phyloP scores from a whole-genome alignment of 2,888 invertebrate genomes.

The Penaeus monodon region DNA sequence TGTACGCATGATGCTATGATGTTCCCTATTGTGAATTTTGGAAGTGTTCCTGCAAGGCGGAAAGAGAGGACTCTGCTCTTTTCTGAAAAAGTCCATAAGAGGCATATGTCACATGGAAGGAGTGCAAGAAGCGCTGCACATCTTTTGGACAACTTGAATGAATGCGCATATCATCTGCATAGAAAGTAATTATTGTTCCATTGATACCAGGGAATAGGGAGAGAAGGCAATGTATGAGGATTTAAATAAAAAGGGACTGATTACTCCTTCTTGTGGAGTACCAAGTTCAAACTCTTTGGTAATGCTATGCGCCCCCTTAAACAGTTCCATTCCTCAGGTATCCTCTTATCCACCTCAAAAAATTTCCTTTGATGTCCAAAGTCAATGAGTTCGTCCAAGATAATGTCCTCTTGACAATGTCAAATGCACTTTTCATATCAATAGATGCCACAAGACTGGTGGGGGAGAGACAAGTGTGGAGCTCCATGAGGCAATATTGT shows the following conservation, averaged over 20 bases:
- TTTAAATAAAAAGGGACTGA: not conserved
- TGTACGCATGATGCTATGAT: not conserved
- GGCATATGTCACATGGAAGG: too few relatives aligned
- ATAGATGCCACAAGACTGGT: not conserved
- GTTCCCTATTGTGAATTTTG: not conserved
- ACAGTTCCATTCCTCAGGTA: not conserved
- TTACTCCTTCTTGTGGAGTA: not conserved
- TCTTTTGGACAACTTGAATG: too few relatives aligned
- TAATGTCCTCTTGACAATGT: constrained; percentile 5
- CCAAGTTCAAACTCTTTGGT: not conserved
- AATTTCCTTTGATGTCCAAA: too few relatives aligned
- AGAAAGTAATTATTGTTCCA: not conserved
- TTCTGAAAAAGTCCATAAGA: not conserved
- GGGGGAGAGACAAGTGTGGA: not conserved
- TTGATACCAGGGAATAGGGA: too few relatives aligned
- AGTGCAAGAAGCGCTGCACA: too few relatives aligned
- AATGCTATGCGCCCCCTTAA: not conserved
- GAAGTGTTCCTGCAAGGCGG: not conserved
- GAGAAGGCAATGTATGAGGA: not conserved
- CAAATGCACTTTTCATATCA: not conserved
- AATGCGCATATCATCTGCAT: too few relatives aligned
- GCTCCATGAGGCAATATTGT: not conserved
- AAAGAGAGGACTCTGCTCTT: not conserved
- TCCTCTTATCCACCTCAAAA: too few relatives aligned
- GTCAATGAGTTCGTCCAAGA: not conserved